phyloP scores from a whole-genome alignment of 2,113 vertebrate species.

The Antidorcas marsupialis region DNA sequence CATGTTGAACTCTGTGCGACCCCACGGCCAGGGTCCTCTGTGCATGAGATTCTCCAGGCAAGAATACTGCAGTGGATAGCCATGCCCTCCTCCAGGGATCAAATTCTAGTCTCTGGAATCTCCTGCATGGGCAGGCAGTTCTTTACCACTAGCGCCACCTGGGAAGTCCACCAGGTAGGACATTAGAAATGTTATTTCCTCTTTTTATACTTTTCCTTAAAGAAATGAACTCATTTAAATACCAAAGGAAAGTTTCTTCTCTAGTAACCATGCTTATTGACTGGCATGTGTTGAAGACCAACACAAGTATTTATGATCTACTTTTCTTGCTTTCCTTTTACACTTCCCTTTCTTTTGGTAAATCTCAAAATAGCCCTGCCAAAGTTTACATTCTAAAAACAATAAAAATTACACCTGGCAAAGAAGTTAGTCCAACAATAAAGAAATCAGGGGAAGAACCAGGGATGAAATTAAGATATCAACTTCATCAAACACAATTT shows the following conservation, averaged over 20 bases:
- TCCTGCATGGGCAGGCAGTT: background rate
- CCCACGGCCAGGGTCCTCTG: background rate
- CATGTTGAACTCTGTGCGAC: background rate
- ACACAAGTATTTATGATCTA: background rate
- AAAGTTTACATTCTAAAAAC: background rate
- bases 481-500: background rate
- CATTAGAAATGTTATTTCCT: background rate
- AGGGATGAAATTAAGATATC: background rate
- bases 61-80: background rate
- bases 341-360: background rate
- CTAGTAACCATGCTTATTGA: background rate
- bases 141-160: background rate
- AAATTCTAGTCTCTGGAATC: background rate
- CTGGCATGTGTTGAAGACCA: background rate
- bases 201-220: background rate
- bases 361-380: background rate
- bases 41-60: background rate
- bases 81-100: background rate
- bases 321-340: background rate
- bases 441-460: background rate
- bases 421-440: background rate
- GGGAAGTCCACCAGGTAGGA: background rate
- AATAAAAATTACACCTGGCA: background rate
- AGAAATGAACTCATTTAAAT: constrained; percentile 7
- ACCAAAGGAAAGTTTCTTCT: background rate